Evolutionary conservation across 2,888 invertebrate genomes (phyloP).

Genomic region (Cyclophora albipunctata): DNA sequence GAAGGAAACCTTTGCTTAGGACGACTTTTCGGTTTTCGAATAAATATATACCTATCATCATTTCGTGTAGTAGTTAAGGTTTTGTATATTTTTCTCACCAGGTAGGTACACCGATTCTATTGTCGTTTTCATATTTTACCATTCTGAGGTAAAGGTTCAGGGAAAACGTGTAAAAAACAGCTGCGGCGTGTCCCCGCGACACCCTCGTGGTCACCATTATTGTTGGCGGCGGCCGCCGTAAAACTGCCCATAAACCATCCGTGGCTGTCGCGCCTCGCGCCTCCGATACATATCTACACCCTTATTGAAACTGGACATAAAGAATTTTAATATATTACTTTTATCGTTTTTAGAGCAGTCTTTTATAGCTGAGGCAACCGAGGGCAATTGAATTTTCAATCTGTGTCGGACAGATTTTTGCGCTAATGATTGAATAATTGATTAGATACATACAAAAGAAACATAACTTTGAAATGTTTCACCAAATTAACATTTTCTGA

Average conservation of each 20-base stretch:
- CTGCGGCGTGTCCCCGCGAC: constrained; percentile 62
- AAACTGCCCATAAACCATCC: constrained; percentile 64
- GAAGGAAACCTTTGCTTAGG: too few species aligned
- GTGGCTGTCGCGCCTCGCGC: constrained; percentile 20
- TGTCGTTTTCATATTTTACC: constrained; percentile 18
- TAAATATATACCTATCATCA: too few species aligned
- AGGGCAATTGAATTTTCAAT: not conserved
- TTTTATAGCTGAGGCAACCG: too few species aligned
- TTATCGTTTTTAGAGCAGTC: constrained; percentile 8
- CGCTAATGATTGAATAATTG: not conserved
- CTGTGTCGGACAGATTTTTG: too few species aligned
- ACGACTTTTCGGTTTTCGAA: too few species aligned
- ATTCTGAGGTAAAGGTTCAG: constrained; percentile 51
- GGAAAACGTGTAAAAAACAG: constrained; percentile 77
- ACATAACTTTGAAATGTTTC: not conserved
- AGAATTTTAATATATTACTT: constrained; percentile 27
- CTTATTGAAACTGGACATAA: constrained; percentile 51
- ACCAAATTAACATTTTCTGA: not conserved
- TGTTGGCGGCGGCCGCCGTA: constrained; percentile 49
- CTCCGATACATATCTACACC: constrained; percentile 42
- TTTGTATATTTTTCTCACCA: too few species aligned
- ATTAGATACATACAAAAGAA: not conserved
- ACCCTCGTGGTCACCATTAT: constrained; percentile 65
- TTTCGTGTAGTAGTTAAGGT: too few species aligned
- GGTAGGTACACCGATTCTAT: too few species aligned